phyloP scores from a whole-genome alignment of 2,113 vertebrate species.

The Tylochromis polylepis region DNA sequence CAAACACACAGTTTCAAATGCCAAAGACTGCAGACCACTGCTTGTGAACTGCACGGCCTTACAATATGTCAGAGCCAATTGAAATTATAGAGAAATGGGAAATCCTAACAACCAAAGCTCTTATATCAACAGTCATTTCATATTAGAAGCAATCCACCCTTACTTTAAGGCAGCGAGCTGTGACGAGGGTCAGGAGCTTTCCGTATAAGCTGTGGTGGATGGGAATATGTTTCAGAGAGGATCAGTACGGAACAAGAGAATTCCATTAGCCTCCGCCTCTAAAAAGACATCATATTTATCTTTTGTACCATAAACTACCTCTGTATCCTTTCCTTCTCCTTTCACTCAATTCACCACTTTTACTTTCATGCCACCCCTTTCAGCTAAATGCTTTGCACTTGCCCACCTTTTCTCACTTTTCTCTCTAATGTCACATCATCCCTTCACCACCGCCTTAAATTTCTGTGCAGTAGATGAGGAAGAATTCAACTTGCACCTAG shows the following conservation, averaged over 20 bases:
- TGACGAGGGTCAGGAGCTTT: slow-evolving; percentile 25
- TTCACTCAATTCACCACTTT: not conserved
- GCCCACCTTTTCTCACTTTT: slow-evolving; percentile 2
- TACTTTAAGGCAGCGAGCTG: slow-evolving; percentile 15
- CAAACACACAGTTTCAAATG: slow-evolving; percentile 19
- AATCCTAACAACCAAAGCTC: slow-evolving; percentile 5
- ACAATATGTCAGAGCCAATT: not conserved
- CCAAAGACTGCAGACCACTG: not conserved
- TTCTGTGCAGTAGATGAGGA: not conserved
- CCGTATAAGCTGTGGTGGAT: not conserved
- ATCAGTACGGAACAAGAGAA: slow-evolving; percentile 43
- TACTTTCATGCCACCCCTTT: not conserved
- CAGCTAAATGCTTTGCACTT: not conserved
- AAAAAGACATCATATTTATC: slow-evolving; percentile 29
- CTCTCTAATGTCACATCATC: not conserved
- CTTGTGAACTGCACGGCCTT: not conserved
- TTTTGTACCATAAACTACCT: slow-evolving; percentile 31
- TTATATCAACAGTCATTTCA: not conserved
- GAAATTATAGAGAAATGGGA: not conserved
- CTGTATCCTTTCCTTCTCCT: not conserved
- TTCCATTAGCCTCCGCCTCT: slow-evolving; percentile 43
- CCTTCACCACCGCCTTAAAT: not conserved
- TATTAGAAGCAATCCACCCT: not conserved
- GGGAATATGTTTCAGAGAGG: slow-evolving; percentile 25
- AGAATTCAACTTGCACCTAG: not conserved